Evolutionary conservation across 2,888 invertebrate species (phyloP).

Genomic region (Drosophila dives): DNA sequence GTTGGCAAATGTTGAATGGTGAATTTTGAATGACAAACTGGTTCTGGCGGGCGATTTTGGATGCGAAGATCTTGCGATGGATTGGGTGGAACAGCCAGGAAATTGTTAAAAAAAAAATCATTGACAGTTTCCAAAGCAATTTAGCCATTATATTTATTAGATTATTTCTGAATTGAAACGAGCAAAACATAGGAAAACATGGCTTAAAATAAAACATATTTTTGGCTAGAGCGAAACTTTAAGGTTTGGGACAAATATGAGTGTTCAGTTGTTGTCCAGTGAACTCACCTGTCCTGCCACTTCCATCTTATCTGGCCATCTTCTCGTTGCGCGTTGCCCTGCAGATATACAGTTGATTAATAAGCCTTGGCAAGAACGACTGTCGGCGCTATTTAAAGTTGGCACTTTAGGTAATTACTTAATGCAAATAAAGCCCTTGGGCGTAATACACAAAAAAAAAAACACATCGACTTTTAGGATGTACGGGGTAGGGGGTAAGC

Average conservation of each 20-base stretch:
- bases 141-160: background rate
- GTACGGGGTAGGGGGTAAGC: background rate
- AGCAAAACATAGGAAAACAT: background rate
- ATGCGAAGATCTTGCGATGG: slow-evolving; percentile 1
- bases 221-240: background rate
- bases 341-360: slow-evolving; percentile 50
- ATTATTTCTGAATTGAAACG: background rate
- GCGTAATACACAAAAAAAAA: slow-evolving; percentile 42
- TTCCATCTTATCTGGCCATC: background rate
- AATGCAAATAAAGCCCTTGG: slow-evolving; percentile 65
- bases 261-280: background rate
- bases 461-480: slow-evolving; percentile 48
- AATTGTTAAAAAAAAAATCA: slow-evolving; percentile 25
- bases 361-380: slow-evolving; percentile 33
- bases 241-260: slow-evolving; percentile 4
- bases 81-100: slow-evolving; percentile 28
- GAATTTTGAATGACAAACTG: slow-evolving; percentile 19
- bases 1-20: slow-evolving; percentile 7
- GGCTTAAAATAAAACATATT: background rate
- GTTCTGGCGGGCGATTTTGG: background rate
- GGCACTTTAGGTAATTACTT: slow-evolving; percentile 64
- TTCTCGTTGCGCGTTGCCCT: slow-evolving; percentile 22
- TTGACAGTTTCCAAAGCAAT: background rate
- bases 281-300: background rate
- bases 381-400: slow-evolving; percentile 45